A percentile compares a stretch with the other conserved stretches of the same genome.
phyloP scores from a whole-genome alignment of 2,888 invertebrate species.

The Mycalesis mineus region DNA sequence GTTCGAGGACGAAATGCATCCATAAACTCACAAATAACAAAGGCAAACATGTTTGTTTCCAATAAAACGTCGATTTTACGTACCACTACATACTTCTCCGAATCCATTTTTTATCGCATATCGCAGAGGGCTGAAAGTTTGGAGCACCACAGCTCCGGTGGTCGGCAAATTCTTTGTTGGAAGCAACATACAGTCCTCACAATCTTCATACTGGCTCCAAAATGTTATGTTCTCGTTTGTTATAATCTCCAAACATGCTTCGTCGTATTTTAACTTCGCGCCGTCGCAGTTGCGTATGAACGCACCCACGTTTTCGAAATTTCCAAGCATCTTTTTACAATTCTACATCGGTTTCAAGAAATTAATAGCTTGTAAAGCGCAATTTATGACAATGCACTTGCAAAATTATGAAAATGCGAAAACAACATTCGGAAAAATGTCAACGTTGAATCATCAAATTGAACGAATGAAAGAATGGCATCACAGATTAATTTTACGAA shows the following conservation, averaged over 20 bases:
- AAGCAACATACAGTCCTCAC: conserved; percentile 58
- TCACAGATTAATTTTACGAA: no score
- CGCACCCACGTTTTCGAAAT: conserved; percentile 66
- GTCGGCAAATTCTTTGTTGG: conserved; percentile 39
- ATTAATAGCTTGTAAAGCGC: conserved; percentile 5
- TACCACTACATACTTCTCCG: conserved; percentile 63
- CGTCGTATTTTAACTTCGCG: conserved; percentile 53
- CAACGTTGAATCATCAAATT: conserved; percentile 24
- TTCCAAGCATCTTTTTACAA: conserved; percentile 50
- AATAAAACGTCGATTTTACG: neutral
- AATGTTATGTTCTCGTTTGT: conserved; percentile 51
- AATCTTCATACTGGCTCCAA: conserved; percentile 69
- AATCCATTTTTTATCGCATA: conserved; percentile 46
- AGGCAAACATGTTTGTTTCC: neutral
- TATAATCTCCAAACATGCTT: conserved; percentile 67
- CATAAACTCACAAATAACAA: neutral
- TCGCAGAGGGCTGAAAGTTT: conserved; percentile 56
- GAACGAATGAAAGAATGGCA: neutral
- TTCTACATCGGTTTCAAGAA: conserved; percentile 40
- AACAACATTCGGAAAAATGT: conserved; percentile 27
- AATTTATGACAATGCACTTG: conserved; percentile 35
- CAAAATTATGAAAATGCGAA: conserved; percentile 35
- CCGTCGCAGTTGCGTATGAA: conserved; percentile 56
- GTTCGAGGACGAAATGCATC: neutral
- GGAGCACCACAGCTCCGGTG: conserved; percentile 44